phyloP scores from a whole-genome alignment of 2,888 invertebrate genomes.

The Thereva nobilitata region DNA sequence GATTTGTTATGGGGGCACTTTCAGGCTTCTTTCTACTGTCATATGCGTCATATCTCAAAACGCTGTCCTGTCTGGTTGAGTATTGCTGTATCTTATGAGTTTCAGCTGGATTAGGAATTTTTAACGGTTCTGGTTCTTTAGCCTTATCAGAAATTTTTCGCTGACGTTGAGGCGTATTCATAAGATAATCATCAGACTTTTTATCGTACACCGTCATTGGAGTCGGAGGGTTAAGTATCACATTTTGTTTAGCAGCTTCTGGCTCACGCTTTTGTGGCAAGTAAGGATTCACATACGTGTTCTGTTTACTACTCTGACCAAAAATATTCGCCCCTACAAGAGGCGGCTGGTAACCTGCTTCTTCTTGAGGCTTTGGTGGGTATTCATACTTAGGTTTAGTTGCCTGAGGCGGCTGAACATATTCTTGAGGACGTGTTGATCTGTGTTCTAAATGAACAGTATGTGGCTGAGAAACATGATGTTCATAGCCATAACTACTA shows the following conservation, averaged over 20 bases:
- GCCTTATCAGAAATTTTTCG: conserved; percentile 6
- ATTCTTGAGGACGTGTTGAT: no score
- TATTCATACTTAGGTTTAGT: no score
- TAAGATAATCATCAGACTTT: conserved; percentile 29
- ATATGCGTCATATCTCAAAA: no score
- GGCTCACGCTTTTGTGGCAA: conserved; percentile 6
- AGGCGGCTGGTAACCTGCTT: neutral
- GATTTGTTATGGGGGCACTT: no score
- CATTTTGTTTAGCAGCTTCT: conserved; percentile 16
- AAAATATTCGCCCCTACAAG: conserved; percentile 12
- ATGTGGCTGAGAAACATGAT: no score
- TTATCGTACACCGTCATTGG: conserved; percentile 25
- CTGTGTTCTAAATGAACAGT: no score
- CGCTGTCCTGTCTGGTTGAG: neutral
- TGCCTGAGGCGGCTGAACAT: no score
- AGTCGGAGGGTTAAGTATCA: conserved; percentile 27
- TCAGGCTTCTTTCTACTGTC: no score
- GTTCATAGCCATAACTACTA: no score
- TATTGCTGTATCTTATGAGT: conserved; percentile 1
- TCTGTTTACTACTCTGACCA: neutral
- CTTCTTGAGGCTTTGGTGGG: conserved; percentile 8
- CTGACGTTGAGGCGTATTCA: conserved; percentile 26
- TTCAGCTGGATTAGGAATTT: conserved; percentile 3
- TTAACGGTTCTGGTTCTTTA: conserved; percentile 7
- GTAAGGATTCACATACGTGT: conserved; percentile 9